Evolutionary conservation across 2,113 vertebrate species (phyloP), one percentile per base, ranked within the genome.

Genomic region (Seriola quinqueradiata): DNA sequence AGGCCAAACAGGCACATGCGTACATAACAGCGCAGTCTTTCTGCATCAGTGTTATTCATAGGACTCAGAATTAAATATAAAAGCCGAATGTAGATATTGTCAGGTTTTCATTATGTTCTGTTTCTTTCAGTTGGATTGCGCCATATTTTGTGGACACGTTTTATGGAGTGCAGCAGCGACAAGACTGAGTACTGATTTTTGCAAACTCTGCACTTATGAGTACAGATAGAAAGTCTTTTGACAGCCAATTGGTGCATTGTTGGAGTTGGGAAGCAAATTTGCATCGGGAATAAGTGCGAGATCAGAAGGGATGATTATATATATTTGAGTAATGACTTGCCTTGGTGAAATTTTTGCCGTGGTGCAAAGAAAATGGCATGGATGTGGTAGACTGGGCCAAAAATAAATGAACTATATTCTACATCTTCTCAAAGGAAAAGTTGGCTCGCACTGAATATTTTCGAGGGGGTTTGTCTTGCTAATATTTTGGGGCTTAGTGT

Each of bases 11-110:
- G 93, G 91, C 93, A 83, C 88, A 90, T 90, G 89, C 94, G 57
- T 60, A 79, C 81, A 67, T 44, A 73, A 90, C 95, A 96, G 97
- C 96, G 60, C 96, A 97, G 96, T 97, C 96, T 97, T 99, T 95
- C 97, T 97, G 96, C 92, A 95, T 95, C 95, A 86, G 44, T 80
- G 77, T 84, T 75, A 68, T 60, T 65, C 73, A 61, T 36, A n/a
- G 2, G 25, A 50, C 8, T 71, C n/a, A 23, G 13, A 60, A 55
- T 36, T 28, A 63, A 8, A 55, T 21, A 2, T 44, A 19, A 34
- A n/a, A 34, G 6, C 44, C 2, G 0, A 44, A 79, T 54, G 11
- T n/a, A 1, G 54, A 79, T 59, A n/a, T 50, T 23, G 12, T 46
- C 16, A 46, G 32, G n/a, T 63, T 55, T 71, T 64, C 12, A 7